phyloP scores from a whole-genome alignment of 2,113 vertebrate species.

The Lophura nycthemera region DNA sequence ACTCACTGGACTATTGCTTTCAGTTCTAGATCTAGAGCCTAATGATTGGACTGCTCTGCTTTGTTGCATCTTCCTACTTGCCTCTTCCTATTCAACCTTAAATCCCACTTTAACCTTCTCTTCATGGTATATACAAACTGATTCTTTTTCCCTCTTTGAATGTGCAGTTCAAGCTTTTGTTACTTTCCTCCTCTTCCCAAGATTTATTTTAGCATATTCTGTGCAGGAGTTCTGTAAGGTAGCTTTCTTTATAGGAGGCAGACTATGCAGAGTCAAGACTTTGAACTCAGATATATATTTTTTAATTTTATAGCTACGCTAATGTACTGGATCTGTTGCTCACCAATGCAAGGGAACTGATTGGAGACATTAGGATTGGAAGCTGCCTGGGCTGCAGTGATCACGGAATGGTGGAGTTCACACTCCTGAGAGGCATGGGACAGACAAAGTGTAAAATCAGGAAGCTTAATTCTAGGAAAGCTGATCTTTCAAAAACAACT shows the following conservation, averaged over 20 bases:
- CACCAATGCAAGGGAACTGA: not conserved
- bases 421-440: not conserved
- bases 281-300: not conserved
- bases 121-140: not conserved
- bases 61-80: not conserved
- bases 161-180: not conserved
- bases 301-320: not conserved
- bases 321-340: not conserved
- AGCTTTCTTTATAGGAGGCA: not conserved
- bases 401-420: not conserved
- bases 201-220: not conserved
- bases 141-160: not conserved
- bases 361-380: not conserved
- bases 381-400: not conserved
- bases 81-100: not conserved
- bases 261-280: not conserved
- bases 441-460: not conserved
- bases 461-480: not conserved
- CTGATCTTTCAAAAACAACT: not conserved
- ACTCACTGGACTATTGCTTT: not conserved
- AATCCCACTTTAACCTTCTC: not conserved
- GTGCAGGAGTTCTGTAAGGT: not conserved
- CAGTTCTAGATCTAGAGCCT: not conserved
- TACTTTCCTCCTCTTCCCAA: not conserved
- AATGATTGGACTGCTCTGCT: not conserved